Evolutionary conservation across 2,113 vertebrate genomes (phyloP), one percentile per base, ranked within the genome.

Genomic region (Rhabdomys dilectus): DNA sequence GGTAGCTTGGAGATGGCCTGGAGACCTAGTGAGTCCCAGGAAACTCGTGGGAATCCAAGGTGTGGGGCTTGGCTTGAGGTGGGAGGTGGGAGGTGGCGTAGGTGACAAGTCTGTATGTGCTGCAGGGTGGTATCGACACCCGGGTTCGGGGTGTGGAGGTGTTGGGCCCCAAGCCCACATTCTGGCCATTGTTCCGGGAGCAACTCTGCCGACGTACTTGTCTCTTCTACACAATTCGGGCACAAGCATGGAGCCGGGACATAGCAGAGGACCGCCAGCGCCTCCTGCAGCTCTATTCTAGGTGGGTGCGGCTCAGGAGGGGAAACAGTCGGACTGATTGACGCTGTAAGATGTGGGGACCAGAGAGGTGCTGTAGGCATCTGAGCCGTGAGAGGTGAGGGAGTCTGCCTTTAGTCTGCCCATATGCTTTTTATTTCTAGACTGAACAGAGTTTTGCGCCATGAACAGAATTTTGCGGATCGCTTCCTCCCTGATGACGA

Each of bases 101-200:
- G 53, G 66, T 91, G 56, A 80, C 88, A 75, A 76, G 64, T 39
- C 17, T 60, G 39, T 95, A 10, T 97, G 17, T 45, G 24, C 95
- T 8, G 0, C 95, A 99, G 99, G 99, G 99, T 0, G 99, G 99
- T 53, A 99, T 99, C 0, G 99, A 99, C 98, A 99, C 99, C 0
- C 98, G 99, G 2, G 99, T 99, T 93, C 99, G 99, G 29, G 99
- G 99, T n/a, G 99, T 99, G 15, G 99, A 99, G 98, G 99, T 99
- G 81, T 98, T 99, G 97, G 99, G 99, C 6, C 99, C 99, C 34
- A 99, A 99, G 98, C 99, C 99, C 26, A 99, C 99, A 0, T 99
- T 99, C 97, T 99, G 99, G 99, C 99, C 99, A 0, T 97, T 99
- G 92, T 99, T 99, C 94, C 99, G 98, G 98, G 99, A 99, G 98